Conservation (phyloP, 2,888 invertebrate genomes). For the Melinopterus prodromus region DNA sequence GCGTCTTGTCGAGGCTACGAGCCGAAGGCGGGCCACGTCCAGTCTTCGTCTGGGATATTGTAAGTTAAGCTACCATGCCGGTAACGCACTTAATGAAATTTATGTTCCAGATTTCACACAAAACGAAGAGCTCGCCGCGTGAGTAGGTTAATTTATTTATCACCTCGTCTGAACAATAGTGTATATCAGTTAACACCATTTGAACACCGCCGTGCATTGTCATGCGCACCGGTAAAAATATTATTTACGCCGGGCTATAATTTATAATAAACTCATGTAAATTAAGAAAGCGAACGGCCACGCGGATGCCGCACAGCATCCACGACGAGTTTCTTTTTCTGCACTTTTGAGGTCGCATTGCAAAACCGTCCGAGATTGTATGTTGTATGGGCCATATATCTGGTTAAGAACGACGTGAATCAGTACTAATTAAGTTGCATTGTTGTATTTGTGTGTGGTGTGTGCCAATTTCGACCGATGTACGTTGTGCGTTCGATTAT, state of each 20-base stretch:
- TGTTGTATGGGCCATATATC: not conserved
- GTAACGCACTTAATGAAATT: constrained; percentile 60
- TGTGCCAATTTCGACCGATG: too few species aligned
- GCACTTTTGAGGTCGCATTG: constrained; percentile 19
- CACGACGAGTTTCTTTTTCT: constrained; percentile 18
- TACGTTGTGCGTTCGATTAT: too few species aligned
- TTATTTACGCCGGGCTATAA: constrained; percentile 44
- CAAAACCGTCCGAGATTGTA: not conserved
- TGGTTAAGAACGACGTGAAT: not conserved
- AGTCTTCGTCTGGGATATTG: constrained; percentile 49
- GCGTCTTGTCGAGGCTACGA: constrained; percentile 13
- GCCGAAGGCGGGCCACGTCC: constrained; percentile 21
- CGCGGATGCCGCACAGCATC: constrained; percentile 12
- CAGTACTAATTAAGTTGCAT: not conserved
- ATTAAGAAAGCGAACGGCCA: constrained; percentile 37
- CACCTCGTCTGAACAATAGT: constrained; percentile 57
- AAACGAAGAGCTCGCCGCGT: constrained; percentile 50
- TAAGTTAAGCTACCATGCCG: constrained; percentile 57
- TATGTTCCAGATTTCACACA: constrained; percentile 57
- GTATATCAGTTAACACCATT: constrained; percentile 57
- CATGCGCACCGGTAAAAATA: constrained; percentile 40
- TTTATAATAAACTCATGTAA: constrained; percentile 42
- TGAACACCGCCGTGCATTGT: constrained; percentile 46
- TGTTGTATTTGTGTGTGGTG: not conserved
- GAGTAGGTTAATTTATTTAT: constrained; percentile 59